These are phyloP conservation scores for Montipora capitata DNA, from an alignment of 92 coral and sea anemone species.

Conservation along the genomic window DNA sequence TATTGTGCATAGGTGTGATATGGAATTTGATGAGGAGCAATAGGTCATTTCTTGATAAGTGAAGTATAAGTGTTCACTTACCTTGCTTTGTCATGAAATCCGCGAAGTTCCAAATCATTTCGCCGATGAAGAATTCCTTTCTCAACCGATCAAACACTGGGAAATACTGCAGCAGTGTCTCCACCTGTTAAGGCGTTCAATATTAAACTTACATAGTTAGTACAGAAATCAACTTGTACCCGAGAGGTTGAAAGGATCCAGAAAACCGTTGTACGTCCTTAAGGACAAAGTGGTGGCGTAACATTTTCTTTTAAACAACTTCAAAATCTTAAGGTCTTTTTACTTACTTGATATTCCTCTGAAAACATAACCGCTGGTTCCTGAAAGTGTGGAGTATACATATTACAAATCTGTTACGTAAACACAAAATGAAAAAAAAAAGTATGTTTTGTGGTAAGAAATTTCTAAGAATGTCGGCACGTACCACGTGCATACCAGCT, in stretches of 20 bases:
- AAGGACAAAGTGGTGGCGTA: background rate
- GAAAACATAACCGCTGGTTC: slow-evolving; percentile 97
- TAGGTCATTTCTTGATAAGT: no score
- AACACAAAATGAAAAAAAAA: no score
- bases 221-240: no score
- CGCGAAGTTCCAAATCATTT: slow-evolving; percentile 99
- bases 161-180: slow-evolving; percentile 90
- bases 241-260: no score
- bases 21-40: no score
- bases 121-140: slow-evolving; percentile 93
- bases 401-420: background rate
- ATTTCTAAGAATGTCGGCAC: slow-evolving; percentile 25
- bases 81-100: slow-evolving; percentile 98
- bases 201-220: background rate
- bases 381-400: slow-evolving; percentile 52
- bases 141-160: slow-evolving; percentile 96
- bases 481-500: slow-evolving; percentile 95
- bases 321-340: background rate
- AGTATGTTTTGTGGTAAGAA: no score
- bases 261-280: no score
- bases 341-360: slow-evolving; percentile 96
- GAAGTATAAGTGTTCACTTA: slow-evolving; percentile 29
- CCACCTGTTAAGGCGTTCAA: slow-evolving; percentile 71
- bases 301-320: background rate
- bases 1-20: no score